Evolutionary conservation across 2,113 vertebrate genomes (phyloP), one percentile per base, ranked within the genome.

Genomic region (Odontesthes bonariensis): DNA sequence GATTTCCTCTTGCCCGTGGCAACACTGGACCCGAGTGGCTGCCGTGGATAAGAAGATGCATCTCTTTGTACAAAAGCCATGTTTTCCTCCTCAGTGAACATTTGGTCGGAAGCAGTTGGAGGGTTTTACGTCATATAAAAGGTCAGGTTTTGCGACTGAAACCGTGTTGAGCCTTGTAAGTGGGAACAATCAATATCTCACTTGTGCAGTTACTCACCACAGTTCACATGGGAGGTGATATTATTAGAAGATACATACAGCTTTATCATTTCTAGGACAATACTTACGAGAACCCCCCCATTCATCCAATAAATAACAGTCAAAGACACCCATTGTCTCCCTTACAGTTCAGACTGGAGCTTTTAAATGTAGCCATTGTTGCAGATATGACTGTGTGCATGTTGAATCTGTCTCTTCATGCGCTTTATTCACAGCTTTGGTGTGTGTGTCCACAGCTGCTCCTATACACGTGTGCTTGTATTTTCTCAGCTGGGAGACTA

Each of bases 401-500:
- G 74, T 85, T 80, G 79, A 75, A 72, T 79, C 51, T 74, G 70
- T 52, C 27, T 72, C 22, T 27, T 8, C 4, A 0, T 67, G 62
- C 63, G 33, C 19, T 51, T 63, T 57, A 19, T 47, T 12, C 2
- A 8, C 54, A 63, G 32, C 68, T 32, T 69, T 33, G 5, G 35
- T 38, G 60, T 46, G n/a, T 46, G 70, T 38, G 0, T 22, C 16
- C 47, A 5, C 67, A 51, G 12, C 1, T 31, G 19, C 77, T 38
- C 51, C 8, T 32, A 68, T 58, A 16, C 56, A 22, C 31, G 53
- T 71, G 10, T 68, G 47, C 49, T 27, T 66, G 42, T 88, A 70
- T 66, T 46, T 73, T 3, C 65, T 1, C 92, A 98, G 96, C 78
- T 97, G 69, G 93, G 93, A 9, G 95, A 94, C 88, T 92, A 93